These are phyloP conservation scores for Morpho achilles DNA, from an alignment of 2,888 invertebrate species.

Conservation along the genomic window DNA sequence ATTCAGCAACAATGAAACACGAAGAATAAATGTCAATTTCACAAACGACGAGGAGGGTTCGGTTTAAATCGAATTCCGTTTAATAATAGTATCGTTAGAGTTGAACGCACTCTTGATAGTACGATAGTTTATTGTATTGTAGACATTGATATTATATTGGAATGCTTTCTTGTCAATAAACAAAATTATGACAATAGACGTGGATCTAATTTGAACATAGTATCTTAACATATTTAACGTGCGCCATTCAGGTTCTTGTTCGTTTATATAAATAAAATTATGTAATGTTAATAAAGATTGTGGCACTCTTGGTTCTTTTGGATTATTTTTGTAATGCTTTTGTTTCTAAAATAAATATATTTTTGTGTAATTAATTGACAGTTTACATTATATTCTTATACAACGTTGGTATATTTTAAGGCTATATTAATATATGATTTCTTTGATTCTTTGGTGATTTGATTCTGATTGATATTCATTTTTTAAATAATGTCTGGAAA, in stretches of 20 bases:
- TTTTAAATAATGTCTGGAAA: no score
- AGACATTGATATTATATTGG: slow-evolving; percentile 35
- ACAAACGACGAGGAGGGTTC: slow-evolving; percentile 77
- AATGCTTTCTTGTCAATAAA: slow-evolving; percentile 23
- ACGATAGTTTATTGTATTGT: slow-evolving; percentile 62
- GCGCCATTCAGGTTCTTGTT: background rate
- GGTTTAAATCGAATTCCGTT: slow-evolving; percentile 78
- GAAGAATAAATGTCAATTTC: slow-evolving; percentile 79
- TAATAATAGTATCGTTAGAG: slow-evolving; percentile 76
- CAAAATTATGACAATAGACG: slow-evolving; percentile 8
- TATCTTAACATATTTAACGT: slow-evolving; percentile 3
- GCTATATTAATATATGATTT: no score
- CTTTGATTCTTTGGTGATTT: no score
- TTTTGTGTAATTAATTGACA: no score
- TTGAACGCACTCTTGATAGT: slow-evolving; percentile 75
- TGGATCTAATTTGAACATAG: slow-evolving; percentile 8
- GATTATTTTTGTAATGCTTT: background rate
- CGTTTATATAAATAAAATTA: background rate
- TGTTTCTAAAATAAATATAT: no score
- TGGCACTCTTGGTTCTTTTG: background rate
- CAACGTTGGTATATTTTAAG: no score
- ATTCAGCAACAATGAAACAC: slow-evolving; percentile 77
- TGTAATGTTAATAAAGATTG: background rate
- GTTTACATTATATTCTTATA: no score
- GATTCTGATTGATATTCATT: no score